Percentiles rank a stretch among this genome's conserved stretches.
Conservation (phyloP, 37 sponge, comb jelly and placozoan genomes). For the Halisarca cf. caerulea region DNA sequence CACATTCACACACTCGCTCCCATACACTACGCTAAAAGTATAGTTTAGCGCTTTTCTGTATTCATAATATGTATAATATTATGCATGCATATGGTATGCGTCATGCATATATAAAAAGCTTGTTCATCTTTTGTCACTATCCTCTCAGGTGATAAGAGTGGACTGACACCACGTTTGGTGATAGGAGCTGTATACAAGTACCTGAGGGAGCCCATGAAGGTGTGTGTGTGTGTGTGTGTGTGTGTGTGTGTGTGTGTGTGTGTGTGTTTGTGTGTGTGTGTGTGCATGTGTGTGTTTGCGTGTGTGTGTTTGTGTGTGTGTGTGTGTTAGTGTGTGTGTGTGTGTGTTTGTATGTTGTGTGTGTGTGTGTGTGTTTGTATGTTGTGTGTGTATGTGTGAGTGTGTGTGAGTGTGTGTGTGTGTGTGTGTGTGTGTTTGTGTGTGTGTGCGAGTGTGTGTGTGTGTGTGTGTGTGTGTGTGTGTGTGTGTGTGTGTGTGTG, state of each 20-base stretch:
- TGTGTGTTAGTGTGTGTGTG: slow-evolving; percentile 6
- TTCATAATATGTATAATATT: no score
- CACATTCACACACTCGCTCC: no score
- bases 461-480: background rate
- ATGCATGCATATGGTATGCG: no score
- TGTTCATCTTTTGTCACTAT: no score
- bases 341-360: background rate
- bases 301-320: background rate
- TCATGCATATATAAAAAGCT: no score
- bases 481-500: no score
- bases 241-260: no score
- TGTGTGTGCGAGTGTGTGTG: background rate
- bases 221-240: slow-evolving; percentile 12
- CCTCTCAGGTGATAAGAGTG: slow-evolving; percentile 16
- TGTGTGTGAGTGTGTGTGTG: background rate
- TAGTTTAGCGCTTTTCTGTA: no score
- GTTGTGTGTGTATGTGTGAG: background rate
- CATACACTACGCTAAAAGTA: no score
- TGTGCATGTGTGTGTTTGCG: background rate
- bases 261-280: background rate
- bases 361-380: background rate
- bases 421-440: background rate
- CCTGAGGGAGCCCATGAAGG: slow-evolving; percentile 84
- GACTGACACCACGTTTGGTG: slow-evolving; percentile 67
- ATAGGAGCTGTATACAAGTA: slow-evolving; percentile 77